Base-by-base conservation (phyloP, 2,113 vertebrate species). In the Oreochromis tanganicae region DNA sequence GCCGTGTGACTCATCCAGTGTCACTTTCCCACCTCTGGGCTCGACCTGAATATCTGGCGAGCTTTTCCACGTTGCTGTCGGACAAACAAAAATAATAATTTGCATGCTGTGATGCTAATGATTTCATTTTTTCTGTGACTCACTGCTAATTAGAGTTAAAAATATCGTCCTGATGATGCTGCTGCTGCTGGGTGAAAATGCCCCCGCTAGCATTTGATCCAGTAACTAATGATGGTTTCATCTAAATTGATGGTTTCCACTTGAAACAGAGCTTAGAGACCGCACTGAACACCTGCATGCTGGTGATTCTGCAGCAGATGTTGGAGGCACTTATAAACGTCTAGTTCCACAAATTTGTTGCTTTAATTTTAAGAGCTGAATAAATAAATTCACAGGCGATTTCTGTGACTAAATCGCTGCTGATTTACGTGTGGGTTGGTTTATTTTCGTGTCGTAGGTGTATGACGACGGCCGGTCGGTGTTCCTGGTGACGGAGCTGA, bases 401-500 rank as follows among this genome's bases (percentile, higher is more conserved):
- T 63, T 9, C 5, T 36, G 9, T 34, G 73, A 78, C 38, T 54
- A 0, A 83, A 1, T 5, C 5, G 1, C 16, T 36, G 66, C 73
- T n/a, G 16, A 5, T 5, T 36, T 1, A 46, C 2, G 5, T 0
- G 82, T 56, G 57, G 13, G 56, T 27, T 11, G 32, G 2, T 55
- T 32, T 63, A 2, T 82, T 24, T 50, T 0, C 10, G 1, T 54
- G 83, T 92, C 91, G 3, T 83, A 99, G 98, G 98, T 99, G 8
- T 99, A 98, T 4, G 98, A 99, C 3, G 98, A 99, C 5, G 98
- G 98, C 4, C 97, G 98, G 41, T 97, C 95, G 0, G 97, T 98
- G 85, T 99, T 97, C 92, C 95, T 99, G 95, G 98, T 99, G 88
- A 99, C 97, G 94, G 98, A 99, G 95, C 96, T 99, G 93, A 98